Base-by-base conservation (phyloP, 1,140 invertebrate species). In the Panonychus citri region DNA sequence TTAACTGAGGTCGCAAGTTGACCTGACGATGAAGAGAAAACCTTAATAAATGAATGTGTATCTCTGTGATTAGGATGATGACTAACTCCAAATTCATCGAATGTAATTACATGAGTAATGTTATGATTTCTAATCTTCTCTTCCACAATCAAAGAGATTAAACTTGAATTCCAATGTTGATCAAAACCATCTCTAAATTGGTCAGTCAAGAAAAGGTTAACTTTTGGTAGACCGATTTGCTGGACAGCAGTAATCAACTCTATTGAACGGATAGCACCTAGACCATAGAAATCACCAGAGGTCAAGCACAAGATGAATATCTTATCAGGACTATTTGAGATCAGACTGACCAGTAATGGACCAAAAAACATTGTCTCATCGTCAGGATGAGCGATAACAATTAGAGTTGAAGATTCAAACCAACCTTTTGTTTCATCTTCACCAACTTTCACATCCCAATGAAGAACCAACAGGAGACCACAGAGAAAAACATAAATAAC, bases 361-460 rank as follows among this genome's bases (percentile, higher is more conserved):
- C 86, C 86, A 69, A 96, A 96, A 69, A 97, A 97, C 91, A 96
- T 96, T 60, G 85, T 87, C 68, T 97, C 91, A 66, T 91, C 87
- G 70, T 95, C 91, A 10, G 93, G 93, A 75, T 97, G 93, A 25
- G 90, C 88, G 15, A 77, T 85, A 0, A 94, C 77, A 37, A 96
- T 67, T 19, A 95, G 68, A 21, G 49, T 51, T 27, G 49, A 46
- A 7, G 30, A n/a, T n/a, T n/a, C n/a, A n/a, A n/a, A n/a, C n/a
- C 30, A 12, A 7, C 30, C 30, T 34, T 34, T 34, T 34, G 5
- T 12, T 7, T 34, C 0, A 34, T 34, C 30, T 12, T 34, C 12
- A 34, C 12, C 30, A 7, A 34, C 0, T 0, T 5, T 34, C 5
- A 12, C 12, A 5, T 34, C 30, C 30, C 30, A 34, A 7, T 34